A percentile compares a stretch with the other conserved stretches of the same genome.
Conservation (phyloP, 2,888 invertebrate genomes). For the Spodoptera exigua region DNA sequence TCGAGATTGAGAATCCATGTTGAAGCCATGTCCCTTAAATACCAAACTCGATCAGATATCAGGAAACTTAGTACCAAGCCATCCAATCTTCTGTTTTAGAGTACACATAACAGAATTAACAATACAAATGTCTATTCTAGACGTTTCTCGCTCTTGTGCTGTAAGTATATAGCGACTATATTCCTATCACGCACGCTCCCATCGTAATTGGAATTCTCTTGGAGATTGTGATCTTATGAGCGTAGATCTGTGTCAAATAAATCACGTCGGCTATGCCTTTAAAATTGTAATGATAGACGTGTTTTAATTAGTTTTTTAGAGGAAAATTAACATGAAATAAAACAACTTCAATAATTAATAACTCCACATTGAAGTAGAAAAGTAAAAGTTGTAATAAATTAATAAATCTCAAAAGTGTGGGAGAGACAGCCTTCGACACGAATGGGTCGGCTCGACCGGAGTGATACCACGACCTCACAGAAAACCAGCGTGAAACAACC, state of each 20-base stretch:
- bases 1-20: neutral
- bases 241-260: conserved; percentile 75
- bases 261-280: conserved; percentile 68
- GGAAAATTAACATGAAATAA: too few species aligned
- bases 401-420: too few species aligned
- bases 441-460: too few species aligned
- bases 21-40: neutral
- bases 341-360: too few species aligned
- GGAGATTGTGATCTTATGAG: conserved; percentile 79
- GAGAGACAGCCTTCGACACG: too few species aligned
- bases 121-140: conserved; percentile 39
- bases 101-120: conserved; percentile 31
- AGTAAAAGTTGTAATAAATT: too few species aligned
- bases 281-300: conserved; percentile 64
- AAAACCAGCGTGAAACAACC: too few species aligned
- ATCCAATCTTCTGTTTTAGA: conserved; percentile 16
- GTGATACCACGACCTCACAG: too few species aligned
- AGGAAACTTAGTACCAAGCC: conserved; percentile 3
- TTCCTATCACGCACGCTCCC: conserved; percentile 73
- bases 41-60: conserved; percentile 4
- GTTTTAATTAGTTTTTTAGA: conserved; percentile 1
- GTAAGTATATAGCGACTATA: conserved; percentile 52
- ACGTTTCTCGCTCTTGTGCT: conserved; percentile 25
- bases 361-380: too few species aligned
- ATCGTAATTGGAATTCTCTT: conserved; percentile 83